A percentile compares a stretch with the other conserved stretches of the same genome.
These are phyloP conservation scores for Enteromius trimaculatus DNA, from an alignment of 2,797 vertebrate species.

Conservation along the genomic window DNA sequence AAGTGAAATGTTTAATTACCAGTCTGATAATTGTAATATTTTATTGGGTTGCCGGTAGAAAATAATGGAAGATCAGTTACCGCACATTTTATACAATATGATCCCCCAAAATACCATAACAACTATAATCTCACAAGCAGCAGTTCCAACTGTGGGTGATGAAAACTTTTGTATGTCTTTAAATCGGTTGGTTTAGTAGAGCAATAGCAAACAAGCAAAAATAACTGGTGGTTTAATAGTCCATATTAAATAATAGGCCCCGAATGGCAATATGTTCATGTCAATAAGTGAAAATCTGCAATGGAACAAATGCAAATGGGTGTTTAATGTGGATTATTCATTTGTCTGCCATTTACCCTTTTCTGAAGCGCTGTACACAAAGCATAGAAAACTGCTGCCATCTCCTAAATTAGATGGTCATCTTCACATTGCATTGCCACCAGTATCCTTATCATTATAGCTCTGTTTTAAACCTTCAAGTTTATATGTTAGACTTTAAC, in stretches of 20 bases:
- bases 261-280: conserved; percentile 46
- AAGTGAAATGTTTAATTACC: conserved; percentile 74
- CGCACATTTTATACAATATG: conserved; percentile 61
- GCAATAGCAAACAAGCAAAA: conserved; percentile 69
- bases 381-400: neutral
- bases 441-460: neutral
- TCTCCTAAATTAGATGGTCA: neutral
- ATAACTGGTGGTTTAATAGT: conserved; percentile 41
- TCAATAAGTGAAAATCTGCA: conserved; percentile 22
- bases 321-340: neutral
- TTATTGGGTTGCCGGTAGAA: conserved; percentile 57
- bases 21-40: conserved; percentile 73
- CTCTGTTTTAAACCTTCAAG: conserved; percentile 20
- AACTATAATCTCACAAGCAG: conserved; percentile 57
- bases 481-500: conserved; percentile 3
- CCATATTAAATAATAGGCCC: conserved; percentile 11
- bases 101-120: conserved; percentile 61
- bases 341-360: neutral
- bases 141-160: conserved; percentile 68
- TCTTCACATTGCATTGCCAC: neutral
- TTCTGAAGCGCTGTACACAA: neutral
- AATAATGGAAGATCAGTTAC: conserved; percentile 54
- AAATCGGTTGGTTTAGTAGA: conserved; percentile 66
- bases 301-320: neutral
- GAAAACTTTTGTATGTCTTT: conserved; percentile 65